Conservation (phyloP, 92 coral and sea anemone species). For the Porites cylindrica region DNA sequence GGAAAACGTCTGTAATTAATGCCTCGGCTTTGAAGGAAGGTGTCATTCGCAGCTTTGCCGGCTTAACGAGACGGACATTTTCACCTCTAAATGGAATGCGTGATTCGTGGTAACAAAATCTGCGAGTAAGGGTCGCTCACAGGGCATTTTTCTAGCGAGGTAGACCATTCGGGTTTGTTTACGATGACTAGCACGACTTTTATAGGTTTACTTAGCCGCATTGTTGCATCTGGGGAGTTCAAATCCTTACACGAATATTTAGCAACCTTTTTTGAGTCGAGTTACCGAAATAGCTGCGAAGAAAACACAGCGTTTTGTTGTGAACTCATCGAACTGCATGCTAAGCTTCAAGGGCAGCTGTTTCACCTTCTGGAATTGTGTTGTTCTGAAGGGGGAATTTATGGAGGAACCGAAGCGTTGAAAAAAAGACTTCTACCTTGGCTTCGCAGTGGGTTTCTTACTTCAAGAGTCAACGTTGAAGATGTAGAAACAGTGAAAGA, state of each 20-base stretch:
- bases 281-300: slow-evolving; percentile 85
- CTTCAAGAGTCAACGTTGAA: slow-evolving; percentile 54
- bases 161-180: not conserved
- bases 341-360: slow-evolving; percentile 81
- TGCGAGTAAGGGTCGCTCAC: slow-evolving; percentile 15
- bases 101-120: slow-evolving; percentile 31
- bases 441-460: slow-evolving; percentile 63
- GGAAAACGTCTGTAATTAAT: not conserved
- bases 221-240: slow-evolving; percentile 73
- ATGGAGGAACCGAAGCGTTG: slow-evolving; percentile 80
- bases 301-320: slow-evolving; percentile 82
- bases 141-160: not conserved
- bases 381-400: slow-evolving; percentile 75
- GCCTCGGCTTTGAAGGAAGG: not conserved
- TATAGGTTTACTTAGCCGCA: slow-evolving; percentile 71
- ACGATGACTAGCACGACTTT: slow-evolving; percentile 66
- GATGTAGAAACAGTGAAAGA: slow-evolving; percentile 53
- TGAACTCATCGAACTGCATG: slow-evolving; percentile 77
- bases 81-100: slow-evolving; percentile 31
- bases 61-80: not conserved
- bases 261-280: slow-evolving; percentile 64
- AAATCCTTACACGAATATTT: slow-evolving; percentile 70
- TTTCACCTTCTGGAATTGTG: slow-evolving; percentile 83
- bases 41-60: slow-evolving; percentile 1
- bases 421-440: slow-evolving; percentile 80